Base-by-base conservation (phyloP, 23 tunicate species). In the Ciona savignyi region DNA sequence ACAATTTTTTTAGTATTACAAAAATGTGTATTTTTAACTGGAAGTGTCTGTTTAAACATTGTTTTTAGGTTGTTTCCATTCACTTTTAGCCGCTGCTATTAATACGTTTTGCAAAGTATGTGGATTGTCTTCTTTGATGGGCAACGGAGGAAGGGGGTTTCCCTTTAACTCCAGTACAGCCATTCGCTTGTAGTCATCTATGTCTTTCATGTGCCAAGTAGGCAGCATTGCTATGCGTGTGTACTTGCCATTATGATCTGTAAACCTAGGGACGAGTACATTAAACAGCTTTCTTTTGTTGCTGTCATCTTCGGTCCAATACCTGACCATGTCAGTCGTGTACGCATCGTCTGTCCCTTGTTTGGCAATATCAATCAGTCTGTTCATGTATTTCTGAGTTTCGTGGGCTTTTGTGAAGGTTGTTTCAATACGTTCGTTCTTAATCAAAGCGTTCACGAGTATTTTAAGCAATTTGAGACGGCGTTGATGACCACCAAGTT, bases 81-180 rank as follows among this genome's bases (percentile, higher is more conserved):
- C 97, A 3, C 80, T 32, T 65, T 80, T 85, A 0, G 97, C 97
- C 23, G 97, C 91, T 32, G 84, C 77, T 20, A 91, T 76, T 23
- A 91, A 63, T 33, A 91, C 86, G 80, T 91, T 91, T 70, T 91
- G 97, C 70, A 91, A 75, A 33, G 86, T 76, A 35, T 91, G 77
- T 3, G 97, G 91, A 33, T 85, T 91, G 56, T 90, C 66, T 71
- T 91, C 83, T 80, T 80, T 80, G 1, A 80, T 34, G 2, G 97
- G 97, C 27, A 91, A 49, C 2, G 97, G 97, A 1, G 97, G 97
- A 33, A 91, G 80, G 66, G 97, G 97, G 62, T 91, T 91, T 1
- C 97, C 97, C 60, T 91, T 91, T 26, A 91, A 42, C 62, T 91
- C 97, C 65, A 91, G 65, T 23, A 91, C 97, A 28, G 97, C 86